Percentiles rank a stretch among this genome's conserved stretches.
phyloP scores from a whole-genome alignment of 2,113 vertebrate species.

The Peucedramus taeniatus region DNA sequence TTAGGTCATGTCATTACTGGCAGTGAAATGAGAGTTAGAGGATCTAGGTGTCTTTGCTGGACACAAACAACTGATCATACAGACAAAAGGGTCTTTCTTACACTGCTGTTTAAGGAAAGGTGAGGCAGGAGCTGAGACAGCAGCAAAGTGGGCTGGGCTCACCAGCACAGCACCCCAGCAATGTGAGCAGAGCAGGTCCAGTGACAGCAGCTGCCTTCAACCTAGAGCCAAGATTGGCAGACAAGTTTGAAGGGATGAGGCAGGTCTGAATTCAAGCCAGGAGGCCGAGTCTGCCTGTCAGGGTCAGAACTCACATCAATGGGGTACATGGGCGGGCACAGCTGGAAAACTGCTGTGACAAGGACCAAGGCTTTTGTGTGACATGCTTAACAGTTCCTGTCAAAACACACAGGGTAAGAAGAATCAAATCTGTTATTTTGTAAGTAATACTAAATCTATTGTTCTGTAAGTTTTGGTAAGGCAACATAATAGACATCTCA shows the following conservation, averaged over 20 bases:
- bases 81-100: neutral
- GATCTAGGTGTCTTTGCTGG: neutral
- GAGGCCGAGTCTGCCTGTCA: neutral
- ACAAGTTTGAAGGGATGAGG: neutral
- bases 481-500: neutral
- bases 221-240: neutral
- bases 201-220: neutral
- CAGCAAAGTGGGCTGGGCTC: neutral
- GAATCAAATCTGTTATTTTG: neutral
- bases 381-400: neutral
- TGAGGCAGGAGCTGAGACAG: neutral
- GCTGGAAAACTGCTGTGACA: neutral
- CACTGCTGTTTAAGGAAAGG: neutral
- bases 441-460: too few species aligned
- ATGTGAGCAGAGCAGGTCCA: neutral
- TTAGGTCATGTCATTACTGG: neutral
- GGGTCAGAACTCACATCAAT: neutral
- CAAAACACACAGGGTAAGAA: neutral
- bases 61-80: neutral
- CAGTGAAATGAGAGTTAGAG: neutral
- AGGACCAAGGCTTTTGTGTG: neutral
- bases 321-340: neutral
- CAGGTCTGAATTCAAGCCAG: neutral
- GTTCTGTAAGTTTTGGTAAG: neutral
- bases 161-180: neutral